Evolutionary conservation across 2,888 invertebrate genomes (phyloP).

Genomic region (Dendrolimus houi): DNA sequence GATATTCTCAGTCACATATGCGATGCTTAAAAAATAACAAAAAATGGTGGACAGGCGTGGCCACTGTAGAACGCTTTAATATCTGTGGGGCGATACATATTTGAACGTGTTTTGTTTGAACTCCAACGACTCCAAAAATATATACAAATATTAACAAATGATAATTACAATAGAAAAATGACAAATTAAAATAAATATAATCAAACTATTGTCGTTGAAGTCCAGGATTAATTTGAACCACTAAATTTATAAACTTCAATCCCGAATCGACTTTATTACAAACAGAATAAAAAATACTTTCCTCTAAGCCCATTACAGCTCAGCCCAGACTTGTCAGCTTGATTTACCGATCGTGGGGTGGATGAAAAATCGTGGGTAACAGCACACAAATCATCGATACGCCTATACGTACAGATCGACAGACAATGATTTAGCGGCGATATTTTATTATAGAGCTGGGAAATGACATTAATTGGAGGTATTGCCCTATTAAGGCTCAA

Average conservation of each 20-base stretch:
- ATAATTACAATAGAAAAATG: no score
- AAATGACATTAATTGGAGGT: not conserved
- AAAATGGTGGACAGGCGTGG: no score
- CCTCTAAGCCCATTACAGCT: not conserved
- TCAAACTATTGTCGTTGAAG: no score
- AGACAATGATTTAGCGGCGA: slow-evolving; percentile 29
- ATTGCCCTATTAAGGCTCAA: not conserved
- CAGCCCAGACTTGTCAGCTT: slow-evolving; percentile 24
- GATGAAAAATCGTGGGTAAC: slow-evolving; percentile 41
- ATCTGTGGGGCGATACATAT: no score
- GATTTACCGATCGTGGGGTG: slow-evolving; percentile 35
- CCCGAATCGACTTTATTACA: not conserved
- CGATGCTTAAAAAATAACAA: no score
- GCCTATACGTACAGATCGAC: slow-evolving; percentile 30
- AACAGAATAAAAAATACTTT: not conserved
- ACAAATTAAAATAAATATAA: no score
- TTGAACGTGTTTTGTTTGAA: no score
- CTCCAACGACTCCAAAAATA: no score
- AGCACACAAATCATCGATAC: slow-evolving; percentile 38
- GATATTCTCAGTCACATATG: no score
- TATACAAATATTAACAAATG: no score
- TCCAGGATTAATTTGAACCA: not conserved
- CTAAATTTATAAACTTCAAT: not conserved
- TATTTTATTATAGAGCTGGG: slow-evolving; percentile 8
- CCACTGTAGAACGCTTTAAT: no score